A percentile compares a stretch with the other conserved stretches of the same genome.
Evolutionary conservation across 2,113 vertebrate species (phyloP).

Genomic region (Aplodontia rufa): DNA sequence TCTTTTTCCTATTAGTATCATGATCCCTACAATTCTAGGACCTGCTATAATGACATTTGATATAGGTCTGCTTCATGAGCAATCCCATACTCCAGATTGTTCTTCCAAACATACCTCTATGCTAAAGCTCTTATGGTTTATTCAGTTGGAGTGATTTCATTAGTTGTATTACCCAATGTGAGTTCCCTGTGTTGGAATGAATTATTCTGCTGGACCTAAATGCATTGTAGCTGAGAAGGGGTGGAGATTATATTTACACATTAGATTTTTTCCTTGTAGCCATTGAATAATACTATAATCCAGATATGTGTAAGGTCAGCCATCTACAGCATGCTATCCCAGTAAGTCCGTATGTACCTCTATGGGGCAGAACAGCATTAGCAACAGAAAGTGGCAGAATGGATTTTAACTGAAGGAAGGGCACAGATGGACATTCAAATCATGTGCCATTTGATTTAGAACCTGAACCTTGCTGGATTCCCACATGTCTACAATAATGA

Average conservation of each 20-base stretch:
- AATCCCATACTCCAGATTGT: background rate
- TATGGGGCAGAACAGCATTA: background rate
- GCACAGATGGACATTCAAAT: constrained; percentile 51
- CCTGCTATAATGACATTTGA: background rate
- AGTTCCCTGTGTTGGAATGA: background rate
- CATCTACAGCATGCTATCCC: background rate
- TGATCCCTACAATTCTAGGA: background rate
- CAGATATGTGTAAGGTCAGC: background rate
- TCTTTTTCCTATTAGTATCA: background rate
- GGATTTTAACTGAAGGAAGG: constrained; percentile 15
- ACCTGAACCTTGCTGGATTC: constrained; percentile 53
- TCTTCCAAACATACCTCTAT: background rate
- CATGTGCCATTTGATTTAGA: constrained; percentile 65
- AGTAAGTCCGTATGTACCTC: background rate
- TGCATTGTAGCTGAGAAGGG: background rate
- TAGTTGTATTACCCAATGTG: background rate
- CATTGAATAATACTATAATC: background rate
- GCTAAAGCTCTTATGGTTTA: background rate
- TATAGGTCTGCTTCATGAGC: background rate
- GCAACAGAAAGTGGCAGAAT: background rate
- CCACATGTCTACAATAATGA: constrained; percentile 60
- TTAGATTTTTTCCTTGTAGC: background rate
- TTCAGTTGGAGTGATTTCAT: background rate
- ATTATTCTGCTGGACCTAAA: background rate
- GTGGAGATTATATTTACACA: background rate